Conservation (phyloP, 1,140 invertebrate species). For the Hypothenemus hampei region DNA sequence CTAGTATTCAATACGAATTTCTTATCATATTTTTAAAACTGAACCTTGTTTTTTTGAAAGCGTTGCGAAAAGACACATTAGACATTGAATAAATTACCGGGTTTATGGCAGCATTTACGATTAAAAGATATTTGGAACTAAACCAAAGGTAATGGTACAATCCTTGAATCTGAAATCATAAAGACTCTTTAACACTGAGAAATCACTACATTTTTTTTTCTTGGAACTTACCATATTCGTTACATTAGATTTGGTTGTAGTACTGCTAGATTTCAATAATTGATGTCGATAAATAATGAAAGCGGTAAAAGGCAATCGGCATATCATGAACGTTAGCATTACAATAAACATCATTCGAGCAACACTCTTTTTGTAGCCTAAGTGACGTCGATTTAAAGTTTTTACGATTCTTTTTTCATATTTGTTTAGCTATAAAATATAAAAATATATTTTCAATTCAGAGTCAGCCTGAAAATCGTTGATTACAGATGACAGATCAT, state of each 20-base stretch:
- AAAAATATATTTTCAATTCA: too few species aligned
- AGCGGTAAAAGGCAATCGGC: constrained; percentile 65
- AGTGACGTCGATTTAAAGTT: constrained; percentile 51
- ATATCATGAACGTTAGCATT: constrained; percentile 59
- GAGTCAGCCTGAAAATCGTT: too few species aligned
- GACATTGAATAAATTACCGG: constrained; percentile 70
- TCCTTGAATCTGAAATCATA: constrained; percentile 47
- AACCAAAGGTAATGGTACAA: constrained; percentile 57
- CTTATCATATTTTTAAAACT: too few species aligned
- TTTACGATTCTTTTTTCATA: constrained; percentile 54
- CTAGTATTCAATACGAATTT: too few species aligned
- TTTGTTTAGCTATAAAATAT: constrained; percentile 52
- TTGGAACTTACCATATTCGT: constrained; percentile 43
- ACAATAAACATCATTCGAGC: constrained; percentile 66
- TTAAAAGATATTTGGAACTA: constrained; percentile 61
- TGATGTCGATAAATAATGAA: constrained; percentile 59
- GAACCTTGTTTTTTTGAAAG: constrained; percentile 43
- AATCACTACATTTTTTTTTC: too few species aligned
- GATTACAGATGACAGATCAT: too few species aligned
- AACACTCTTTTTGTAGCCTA: constrained; percentile 60
- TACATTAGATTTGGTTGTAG: constrained; percentile 24
- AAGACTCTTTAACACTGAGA: too few species aligned
- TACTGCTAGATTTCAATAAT: constrained; percentile 40
- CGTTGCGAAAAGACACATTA: constrained; percentile 60
- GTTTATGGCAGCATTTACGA: constrained; percentile 66